phyloP scores from a whole-genome alignment of 2,113 vertebrate genomes.

The Anolis sagrei region DNA sequence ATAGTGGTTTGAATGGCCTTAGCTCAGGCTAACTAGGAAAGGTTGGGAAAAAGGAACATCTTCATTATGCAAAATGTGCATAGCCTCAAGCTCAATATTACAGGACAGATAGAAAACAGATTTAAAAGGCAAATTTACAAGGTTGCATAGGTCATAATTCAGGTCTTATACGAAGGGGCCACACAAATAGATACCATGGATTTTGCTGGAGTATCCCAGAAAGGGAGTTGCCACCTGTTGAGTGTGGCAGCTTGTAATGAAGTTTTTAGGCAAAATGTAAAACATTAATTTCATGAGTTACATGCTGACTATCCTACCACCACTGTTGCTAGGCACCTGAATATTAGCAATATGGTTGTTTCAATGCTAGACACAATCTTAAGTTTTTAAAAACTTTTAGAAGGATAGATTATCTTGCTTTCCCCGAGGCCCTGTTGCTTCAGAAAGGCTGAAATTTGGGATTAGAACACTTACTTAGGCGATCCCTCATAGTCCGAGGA shows the following conservation, averaged over 20 bases:
- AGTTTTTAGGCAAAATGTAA: background rate
- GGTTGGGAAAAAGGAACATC: background rate
- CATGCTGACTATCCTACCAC: no score
- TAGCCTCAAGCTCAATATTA: background rate
- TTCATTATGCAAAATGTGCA: background rate
- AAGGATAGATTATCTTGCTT: no score
- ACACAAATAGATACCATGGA: background rate
- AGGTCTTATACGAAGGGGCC: background rate
- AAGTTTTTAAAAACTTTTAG: no score
- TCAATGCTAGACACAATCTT: no score
- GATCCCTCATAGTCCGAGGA: no score
- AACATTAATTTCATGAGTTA: no score
- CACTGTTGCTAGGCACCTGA: no score
- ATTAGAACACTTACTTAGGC: no score
- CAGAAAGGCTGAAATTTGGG: no score
- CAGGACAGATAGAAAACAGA: background rate
- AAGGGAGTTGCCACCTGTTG: background rate
- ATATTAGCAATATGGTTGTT: no score
- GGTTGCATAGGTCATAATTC: background rate
- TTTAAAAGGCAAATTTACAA: background rate
- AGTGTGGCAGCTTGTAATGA: background rate
- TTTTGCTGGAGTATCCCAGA: background rate
- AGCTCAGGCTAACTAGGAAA: background rate
- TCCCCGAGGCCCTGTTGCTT: no score
- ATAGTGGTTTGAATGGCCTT: background rate